Conservation (phyloP, 2,797 vertebrate genomes). For the Harpagifer antarcticus region DNA sequence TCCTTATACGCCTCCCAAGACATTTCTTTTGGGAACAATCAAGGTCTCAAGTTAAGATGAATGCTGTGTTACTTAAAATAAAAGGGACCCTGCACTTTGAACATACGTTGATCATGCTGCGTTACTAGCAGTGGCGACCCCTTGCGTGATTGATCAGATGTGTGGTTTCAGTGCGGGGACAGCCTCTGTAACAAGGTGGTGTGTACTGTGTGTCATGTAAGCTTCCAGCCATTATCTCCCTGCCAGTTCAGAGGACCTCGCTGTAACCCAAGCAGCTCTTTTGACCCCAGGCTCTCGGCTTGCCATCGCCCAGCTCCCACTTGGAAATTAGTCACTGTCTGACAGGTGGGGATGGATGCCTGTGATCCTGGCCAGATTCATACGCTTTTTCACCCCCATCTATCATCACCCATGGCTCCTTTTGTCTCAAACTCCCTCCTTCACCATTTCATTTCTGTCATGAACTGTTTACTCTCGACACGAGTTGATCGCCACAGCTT, state of each 20-base stretch:
- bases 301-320: conserved; percentile 67
- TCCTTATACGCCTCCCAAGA: neutral
- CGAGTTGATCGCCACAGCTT: conserved; percentile 40
- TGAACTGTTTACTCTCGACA: conserved; percentile 42
- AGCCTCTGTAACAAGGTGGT: conserved; percentile 62
- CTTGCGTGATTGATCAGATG: conserved; percentile 71
- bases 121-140: conserved; percentile 25
- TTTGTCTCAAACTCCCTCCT: conserved; percentile 59
- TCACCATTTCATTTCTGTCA: conserved; percentile 53
- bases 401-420: conserved; percentile 70
- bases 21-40: conserved; percentile 6
- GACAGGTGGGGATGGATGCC: conserved; percentile 79
- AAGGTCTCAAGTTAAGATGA: neutral
- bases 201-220: conserved; percentile 63
- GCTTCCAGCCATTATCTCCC: conserved; percentile 76
- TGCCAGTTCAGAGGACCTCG: conserved; percentile 64
- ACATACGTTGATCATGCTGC: conserved; percentile 19
- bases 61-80: conserved; percentile 20
- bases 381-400: conserved; percentile 72
- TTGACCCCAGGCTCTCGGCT: conserved; percentile 70
- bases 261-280: conserved; percentile 71
- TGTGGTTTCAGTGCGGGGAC: conserved; percentile 40
- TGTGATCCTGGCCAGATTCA: conserved; percentile 75
- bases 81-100: conserved; percentile 8
- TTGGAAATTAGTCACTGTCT: conserved; percentile 77